Evolutionary conservation across 1,140 invertebrate species (phyloP).

Genomic region (Tetramorium alpestre): DNA sequence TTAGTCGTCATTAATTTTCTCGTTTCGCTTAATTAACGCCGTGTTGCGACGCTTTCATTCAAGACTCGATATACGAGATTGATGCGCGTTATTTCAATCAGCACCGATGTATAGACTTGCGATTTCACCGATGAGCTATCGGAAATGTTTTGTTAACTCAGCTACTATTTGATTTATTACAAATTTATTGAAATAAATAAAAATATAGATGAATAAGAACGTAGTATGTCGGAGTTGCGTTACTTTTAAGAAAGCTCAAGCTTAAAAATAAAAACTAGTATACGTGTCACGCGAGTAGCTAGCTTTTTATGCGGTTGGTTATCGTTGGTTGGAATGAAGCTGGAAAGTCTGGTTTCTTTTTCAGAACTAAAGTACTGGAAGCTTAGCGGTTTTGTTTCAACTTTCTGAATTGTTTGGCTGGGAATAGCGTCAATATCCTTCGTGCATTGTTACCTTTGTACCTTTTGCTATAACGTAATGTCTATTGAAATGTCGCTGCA

Average conservation of each 20-base stretch:
- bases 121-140: constrained; percentile 18
- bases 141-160: constrained; percentile 29
- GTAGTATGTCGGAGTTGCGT: neutral
- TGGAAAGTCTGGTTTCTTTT: constrained; percentile 54
- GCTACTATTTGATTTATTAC: constrained; percentile 31
- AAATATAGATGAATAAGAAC: neutral
- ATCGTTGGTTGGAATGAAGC: constrained; percentile 61
- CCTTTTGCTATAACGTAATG: constrained; percentile 49
- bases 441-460: constrained; percentile 7
- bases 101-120: neutral
- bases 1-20: constrained; percentile 52
- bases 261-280: constrained; percentile 7
- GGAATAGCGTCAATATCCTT: constrained; percentile 35
- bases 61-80: constrained; percentile 41
- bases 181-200: constrained; percentile 10
- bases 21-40: constrained; percentile 55
- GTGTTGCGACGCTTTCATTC: constrained; percentile 26
- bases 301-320: constrained; percentile 50
- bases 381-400: constrained; percentile 36
- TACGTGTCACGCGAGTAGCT: constrained; percentile 55
- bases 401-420: neutral
- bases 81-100: constrained; percentile 30
- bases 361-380: constrained; percentile 11
- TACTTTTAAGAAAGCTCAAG: neutral
- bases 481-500: constrained; percentile 38